phyloP scores from a whole-genome alignment of 2,888 invertebrate genomes.

The Chorisops tibialis region DNA sequence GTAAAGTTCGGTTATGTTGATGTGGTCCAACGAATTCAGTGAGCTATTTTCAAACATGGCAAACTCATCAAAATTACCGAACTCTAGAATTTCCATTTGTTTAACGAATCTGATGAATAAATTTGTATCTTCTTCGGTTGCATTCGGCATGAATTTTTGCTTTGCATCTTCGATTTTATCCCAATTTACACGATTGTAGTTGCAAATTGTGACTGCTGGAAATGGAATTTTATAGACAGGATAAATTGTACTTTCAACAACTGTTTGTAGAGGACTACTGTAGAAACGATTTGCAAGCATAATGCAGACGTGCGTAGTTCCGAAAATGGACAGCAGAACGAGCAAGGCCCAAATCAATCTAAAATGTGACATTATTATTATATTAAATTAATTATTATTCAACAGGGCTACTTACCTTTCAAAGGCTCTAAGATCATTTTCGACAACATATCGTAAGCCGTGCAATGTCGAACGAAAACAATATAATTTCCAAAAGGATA shows the following conservation, averaged over 20 bases:
- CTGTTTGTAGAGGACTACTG: conserved; percentile 43
- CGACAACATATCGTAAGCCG: conserved; percentile 46
- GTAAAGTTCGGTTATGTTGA: conserved; percentile 41
- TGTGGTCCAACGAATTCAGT: conserved; percentile 38
- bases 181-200: conserved; percentile 48
- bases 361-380: background rate
- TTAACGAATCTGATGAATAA: conserved; percentile 40
- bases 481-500: conserved; percentile 40
- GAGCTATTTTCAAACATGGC: conserved; percentile 31
- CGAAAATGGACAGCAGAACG: conserved; percentile 42
- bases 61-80: conserved; percentile 46
- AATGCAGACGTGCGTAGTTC: conserved; percentile 44
- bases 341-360: conserved; percentile 43
- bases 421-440: conserved; percentile 40
- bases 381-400: too few species aligned
- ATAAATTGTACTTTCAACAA: conserved; percentile 47
- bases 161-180: conserved; percentile 41
- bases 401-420: conserved; percentile 40
- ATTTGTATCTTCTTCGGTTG: conserved; percentile 36
- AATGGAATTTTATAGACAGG: conserved; percentile 46
- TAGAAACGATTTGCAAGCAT: conserved; percentile 45
- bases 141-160: conserved; percentile 41
- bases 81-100: conserved; percentile 43
- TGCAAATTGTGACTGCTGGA: conserved; percentile 47
- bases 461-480: conserved; percentile 46